Evolutionary conservation across 2,888 invertebrate genomes (phyloP), one percentile per base, ranked within the genome.

Genomic region (Platypus cylindrus): DNA sequence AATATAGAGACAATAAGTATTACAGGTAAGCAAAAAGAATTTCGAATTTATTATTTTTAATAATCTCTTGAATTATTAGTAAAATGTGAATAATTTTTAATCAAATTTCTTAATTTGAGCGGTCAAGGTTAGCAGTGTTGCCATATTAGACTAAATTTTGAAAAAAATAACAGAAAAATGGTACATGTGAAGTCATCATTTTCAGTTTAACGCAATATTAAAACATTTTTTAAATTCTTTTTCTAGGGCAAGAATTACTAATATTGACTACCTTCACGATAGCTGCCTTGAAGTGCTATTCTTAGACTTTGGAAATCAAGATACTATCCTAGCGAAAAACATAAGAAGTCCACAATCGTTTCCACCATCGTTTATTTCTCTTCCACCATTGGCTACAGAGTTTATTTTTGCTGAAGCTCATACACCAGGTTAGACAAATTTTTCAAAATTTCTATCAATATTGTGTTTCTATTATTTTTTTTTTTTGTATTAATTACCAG

Each of bases 301-400:
- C 46, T 66, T 79, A 18, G 79, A 79, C 53, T 77, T 70, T 48
- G 79, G 79, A 27, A 75, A 77, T 50, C 66, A 64, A 44, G 74
- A 74, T 46, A 55, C 68, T 9, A 67, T 82, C 36, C 67, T 71
- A 12, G 54, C 70, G 32, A 66, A 64, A 24, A 70, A 73, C 39
- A 66, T 78, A 28, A 60, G 80, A 50, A 62, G 70, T 26, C 53
- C 76, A 37, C 67, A 71, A 29, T 61, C 53, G 26, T 67, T 71
- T 49, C 67, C 71, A 9, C 55, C 67, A 1, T 51, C 54, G 9
- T 50, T 63, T 13, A 39, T 56, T 35, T 38, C 50, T 33, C 52
- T 74, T 43, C 67, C 67, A 32, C 68, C 73, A 2, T 69, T 74
- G 52, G 75, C 75, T 3, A 58, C 63, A 4, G 70, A 72, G 28